Evolutionary conservation across 2,113 vertebrate species (phyloP).

Genomic region (Natator depressus): DNA sequence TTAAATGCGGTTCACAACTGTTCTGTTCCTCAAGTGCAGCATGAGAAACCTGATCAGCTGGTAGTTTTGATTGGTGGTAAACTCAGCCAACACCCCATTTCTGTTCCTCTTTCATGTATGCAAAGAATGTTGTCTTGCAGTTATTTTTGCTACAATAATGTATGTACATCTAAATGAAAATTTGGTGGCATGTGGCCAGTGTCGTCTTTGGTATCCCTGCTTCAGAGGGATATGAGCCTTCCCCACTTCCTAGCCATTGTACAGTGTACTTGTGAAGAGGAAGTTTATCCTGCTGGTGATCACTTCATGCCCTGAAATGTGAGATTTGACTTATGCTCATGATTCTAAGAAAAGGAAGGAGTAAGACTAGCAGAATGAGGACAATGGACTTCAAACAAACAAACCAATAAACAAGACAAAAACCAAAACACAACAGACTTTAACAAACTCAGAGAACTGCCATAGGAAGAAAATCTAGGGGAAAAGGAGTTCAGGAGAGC

Average conservation of each 20-base stretch:
- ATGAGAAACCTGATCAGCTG: neutral
- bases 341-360: neutral
- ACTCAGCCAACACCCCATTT: neutral
- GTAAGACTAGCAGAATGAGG: neutral
- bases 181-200: neutral
- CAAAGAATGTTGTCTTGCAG: neutral
- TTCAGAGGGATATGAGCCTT: neutral
- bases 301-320: neutral
- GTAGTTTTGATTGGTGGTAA: neutral
- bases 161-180: neutral
- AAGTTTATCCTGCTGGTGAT: neutral
- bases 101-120: neutral
- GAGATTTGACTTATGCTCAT: neutral
- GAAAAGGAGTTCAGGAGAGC: neutral
- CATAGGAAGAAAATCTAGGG: neutral
- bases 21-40: neutral
- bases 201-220: neutral
- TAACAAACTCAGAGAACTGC: neutral
- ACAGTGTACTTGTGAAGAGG: neutral
- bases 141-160: constrained; percentile 13
- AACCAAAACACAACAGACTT: neutral
- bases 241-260: neutral
- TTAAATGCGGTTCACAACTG: neutral
- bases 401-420: neutral
- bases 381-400: neutral